Evolutionary conservation across 35 echinoderm and acorn worm species (phyloP), one percentile per base, ranked within the genome.

Genomic region (Heliocidaris tuberculata): DNA sequence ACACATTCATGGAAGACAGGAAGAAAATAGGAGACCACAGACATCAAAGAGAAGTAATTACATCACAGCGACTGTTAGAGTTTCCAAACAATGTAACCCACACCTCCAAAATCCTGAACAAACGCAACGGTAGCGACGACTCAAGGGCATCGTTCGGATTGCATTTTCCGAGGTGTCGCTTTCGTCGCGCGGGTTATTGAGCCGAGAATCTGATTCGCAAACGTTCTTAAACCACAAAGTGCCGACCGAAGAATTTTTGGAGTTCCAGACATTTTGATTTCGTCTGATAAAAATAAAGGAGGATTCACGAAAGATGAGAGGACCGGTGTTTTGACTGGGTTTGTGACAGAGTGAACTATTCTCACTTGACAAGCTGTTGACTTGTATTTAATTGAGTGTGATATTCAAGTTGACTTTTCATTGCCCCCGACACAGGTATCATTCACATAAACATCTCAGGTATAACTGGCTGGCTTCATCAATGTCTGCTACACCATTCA

Each of bases 101-200:
- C 87, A 89, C 87, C 87, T 89, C 87, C 87, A 89, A 48, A 32
- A 24, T 32, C 87, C 32, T 89, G 87, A 89, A 89, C 87, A 89
- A 89, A 42, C 32, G 31, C 31, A 89, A 47, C 21, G 87, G 12
- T 24, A 47, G 87, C 31, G 87, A 89, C 87, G 31, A 48, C 87
- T 89, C 87, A 89, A 89, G 87, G 87, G 87, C 87, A 89, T 1
- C 6, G 12, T n/a, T 89, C 30, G 7, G 19, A 89, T 48, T n/a
- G 15, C 19, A 32, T 89, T 89, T 48, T 47, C 87, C 30, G 87
- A 89, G 87, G 87, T 89, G 87, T 48, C 87, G 47, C 31, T 89
- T 89, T 89, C 87, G 47, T 89, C 87, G 19, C 87, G 19, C 87
- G 10, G 31, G 16, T 30, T 48, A 48, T 32, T 19, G 87, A 16